Conservation (phyloP, 2,797 vertebrate species). For the Sebastes trivittatus region DNA sequence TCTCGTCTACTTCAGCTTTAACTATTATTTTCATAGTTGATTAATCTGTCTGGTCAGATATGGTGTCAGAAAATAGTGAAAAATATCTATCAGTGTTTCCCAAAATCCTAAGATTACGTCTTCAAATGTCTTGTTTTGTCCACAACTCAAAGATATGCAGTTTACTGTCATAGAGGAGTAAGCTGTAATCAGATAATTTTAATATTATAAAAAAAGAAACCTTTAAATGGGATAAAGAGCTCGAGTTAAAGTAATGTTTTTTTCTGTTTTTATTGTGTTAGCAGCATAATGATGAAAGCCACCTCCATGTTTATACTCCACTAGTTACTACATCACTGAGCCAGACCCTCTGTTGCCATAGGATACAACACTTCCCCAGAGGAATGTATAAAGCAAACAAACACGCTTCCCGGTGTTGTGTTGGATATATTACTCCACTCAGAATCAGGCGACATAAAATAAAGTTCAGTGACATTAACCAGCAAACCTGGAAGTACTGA, state of each 20-base stretch:
- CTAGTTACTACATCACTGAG: not conserved
- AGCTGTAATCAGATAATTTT: not conserved
- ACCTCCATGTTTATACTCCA: not conserved
- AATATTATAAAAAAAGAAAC: fast-evolving
- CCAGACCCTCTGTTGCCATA: not conserved
- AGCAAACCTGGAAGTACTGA: not conserved
- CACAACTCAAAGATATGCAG: too few relatives aligned
- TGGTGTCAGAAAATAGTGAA: too few relatives aligned
- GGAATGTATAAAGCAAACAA: not conserved
- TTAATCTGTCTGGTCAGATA: too few relatives aligned
- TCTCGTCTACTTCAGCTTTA: too few relatives aligned
- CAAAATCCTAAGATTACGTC: too few relatives aligned
- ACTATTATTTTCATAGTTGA: too few relatives aligned
- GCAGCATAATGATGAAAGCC: not conserved
- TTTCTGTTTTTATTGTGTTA: not conserved
- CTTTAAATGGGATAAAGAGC: not conserved
- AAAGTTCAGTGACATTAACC: not conserved
- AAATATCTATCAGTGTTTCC: not conserved
- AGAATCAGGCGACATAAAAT: too few relatives aligned
- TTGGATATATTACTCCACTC: not conserved
- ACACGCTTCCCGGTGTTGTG: not conserved
- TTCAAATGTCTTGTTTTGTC: too few relatives aligned
- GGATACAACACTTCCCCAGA: not conserved
- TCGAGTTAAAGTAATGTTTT: not conserved
- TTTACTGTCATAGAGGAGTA: too few relatives aligned